Evolutionary conservation across 2,113 vertebrate species (phyloP).

Genomic region (Xiphias gladius): DNA sequence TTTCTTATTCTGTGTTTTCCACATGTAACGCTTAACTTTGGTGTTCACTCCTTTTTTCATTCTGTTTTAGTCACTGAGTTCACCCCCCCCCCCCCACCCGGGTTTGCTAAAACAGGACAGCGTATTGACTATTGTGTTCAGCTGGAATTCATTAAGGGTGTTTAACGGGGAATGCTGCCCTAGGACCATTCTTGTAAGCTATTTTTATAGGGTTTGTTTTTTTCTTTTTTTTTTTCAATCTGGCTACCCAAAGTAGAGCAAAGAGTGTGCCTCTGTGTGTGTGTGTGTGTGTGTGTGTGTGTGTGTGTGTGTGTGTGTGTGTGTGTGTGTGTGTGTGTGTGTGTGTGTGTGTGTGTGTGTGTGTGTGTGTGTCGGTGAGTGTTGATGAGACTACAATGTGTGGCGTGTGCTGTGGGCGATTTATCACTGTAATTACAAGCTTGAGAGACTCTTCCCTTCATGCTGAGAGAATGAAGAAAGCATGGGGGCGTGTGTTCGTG

Average conservation of each 20-base stretch:
- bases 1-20: too few relatives aligned
- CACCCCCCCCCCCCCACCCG: too few relatives aligned
- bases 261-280: conserved; percentile 1
- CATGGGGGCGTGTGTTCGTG: neutral
- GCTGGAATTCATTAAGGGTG: conserved; percentile 46
- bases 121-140: conserved; percentile 42
- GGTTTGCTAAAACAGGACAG: conserved; percentile 2
- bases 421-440: conserved; percentile 76
- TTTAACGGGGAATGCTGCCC: conserved; percentile 38
- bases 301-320: neutral
- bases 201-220: neutral
- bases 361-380: conserved; percentile 15
- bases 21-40: neutral
- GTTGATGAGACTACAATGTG: conserved; percentile 48
- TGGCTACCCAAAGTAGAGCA: conserved; percentile 1
- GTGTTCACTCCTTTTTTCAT: neutral
- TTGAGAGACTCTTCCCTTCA: conserved; percentile 63
- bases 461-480: conserved; percentile 60
- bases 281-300: neutral
- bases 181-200: neutral
- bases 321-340: conserved; percentile 2
- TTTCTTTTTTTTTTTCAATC: neutral
- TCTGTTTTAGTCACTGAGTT: conserved; percentile 15
- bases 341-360: neutral
- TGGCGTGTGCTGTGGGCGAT: conserved; percentile 45